Conservation (phyloP, 2,888 invertebrate species). For the Calameuta idolon region DNA sequence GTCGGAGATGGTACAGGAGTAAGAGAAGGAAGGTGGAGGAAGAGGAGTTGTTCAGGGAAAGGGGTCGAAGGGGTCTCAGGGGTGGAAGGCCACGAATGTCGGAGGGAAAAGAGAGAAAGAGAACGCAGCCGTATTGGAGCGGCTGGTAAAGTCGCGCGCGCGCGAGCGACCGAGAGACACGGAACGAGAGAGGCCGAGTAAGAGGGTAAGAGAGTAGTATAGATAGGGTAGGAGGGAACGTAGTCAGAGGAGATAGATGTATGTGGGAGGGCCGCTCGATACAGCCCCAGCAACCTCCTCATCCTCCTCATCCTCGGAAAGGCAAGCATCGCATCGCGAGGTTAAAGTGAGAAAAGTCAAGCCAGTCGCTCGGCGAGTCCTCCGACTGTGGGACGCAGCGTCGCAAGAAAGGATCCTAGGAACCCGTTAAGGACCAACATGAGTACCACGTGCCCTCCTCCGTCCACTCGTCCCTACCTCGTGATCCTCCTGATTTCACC, state of each 20-base stretch:
- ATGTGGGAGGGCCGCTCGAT: slow-evolving; percentile 68
- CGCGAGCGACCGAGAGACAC: slow-evolving; percentile 46
- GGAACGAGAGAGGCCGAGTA: slow-evolving; percentile 32
- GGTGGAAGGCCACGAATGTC: slow-evolving; percentile 62
- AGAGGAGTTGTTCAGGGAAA: slow-evolving; percentile 6
- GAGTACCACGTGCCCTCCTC: background rate
- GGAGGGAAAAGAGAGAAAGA: slow-evolving; percentile 63
- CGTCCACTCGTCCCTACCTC: background rate
- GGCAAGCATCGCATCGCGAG: slow-evolving; percentile 66
- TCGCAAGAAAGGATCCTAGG: background rate
- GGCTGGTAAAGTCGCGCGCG: slow-evolving; percentile 26
- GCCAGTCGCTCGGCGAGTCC: slow-evolving; percentile 62
- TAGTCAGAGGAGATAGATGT: slow-evolving; percentile 66
- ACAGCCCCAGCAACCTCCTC: slow-evolving; percentile 63
- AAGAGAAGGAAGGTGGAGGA: slow-evolving; percentile 45
- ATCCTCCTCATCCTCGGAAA: slow-evolving; percentile 46
- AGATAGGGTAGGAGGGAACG: slow-evolving; percentile 48
- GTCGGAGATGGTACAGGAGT: slow-evolving; percentile 40
- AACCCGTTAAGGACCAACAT: slow-evolving; percentile 9
- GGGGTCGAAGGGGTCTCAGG: slow-evolving; percentile 56
- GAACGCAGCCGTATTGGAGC: slow-evolving; percentile 31
- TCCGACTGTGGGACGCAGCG: slow-evolving; percentile 47
- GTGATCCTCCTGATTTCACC: background rate
- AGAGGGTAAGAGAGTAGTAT: slow-evolving; percentile 23
- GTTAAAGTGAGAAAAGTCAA: slow-evolving; percentile 67